Percentiles rank a stretch among this genome's conserved stretches.
phyloP scores from a whole-genome alignment of 2,113 vertebrate species.

The Laterallus jamaicensis region DNA sequence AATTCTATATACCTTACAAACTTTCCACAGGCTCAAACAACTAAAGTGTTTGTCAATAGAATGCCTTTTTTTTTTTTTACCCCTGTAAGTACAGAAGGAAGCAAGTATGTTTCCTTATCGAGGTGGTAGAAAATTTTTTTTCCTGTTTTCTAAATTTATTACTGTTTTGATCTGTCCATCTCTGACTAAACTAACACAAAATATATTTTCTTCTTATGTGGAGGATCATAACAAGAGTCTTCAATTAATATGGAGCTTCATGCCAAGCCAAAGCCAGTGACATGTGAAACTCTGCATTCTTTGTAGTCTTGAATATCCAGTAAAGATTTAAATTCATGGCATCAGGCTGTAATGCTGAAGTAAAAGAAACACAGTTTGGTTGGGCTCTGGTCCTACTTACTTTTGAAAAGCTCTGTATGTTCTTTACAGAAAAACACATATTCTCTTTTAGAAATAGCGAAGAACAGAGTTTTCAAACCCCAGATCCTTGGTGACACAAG shows the following conservation, averaged over 20 bases:
- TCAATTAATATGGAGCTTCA: not conserved
- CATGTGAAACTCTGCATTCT: not conserved
- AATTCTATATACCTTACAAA: not conserved
- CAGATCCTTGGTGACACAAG: not conserved
- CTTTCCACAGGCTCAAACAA: not conserved
- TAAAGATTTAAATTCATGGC: conserved; percentile 4
- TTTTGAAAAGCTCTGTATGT: not conserved
- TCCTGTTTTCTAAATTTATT: not conserved
- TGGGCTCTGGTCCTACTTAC: not conserved
- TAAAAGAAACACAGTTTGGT: not conserved
- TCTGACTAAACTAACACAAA: not conserved
- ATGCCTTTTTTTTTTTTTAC: not conserved
- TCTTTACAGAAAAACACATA: not conserved
- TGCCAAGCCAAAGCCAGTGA: not conserved
- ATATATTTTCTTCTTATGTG: not conserved
- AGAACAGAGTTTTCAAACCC: not conserved
- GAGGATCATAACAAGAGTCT: not conserved
- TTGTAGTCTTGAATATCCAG: not conserved
- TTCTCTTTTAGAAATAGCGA: not conserved
- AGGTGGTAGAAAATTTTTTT: not conserved
- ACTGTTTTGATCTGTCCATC: not conserved
- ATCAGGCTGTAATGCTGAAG: not conserved
- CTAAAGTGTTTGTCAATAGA: not conserved
- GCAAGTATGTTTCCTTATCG: not conserved
- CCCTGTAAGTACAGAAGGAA: not conserved